Evolutionary conservation across 1,140 invertebrate genomes (phyloP), one percentile per base, ranked within the genome.

Genomic region (Atta colombica): DNA sequence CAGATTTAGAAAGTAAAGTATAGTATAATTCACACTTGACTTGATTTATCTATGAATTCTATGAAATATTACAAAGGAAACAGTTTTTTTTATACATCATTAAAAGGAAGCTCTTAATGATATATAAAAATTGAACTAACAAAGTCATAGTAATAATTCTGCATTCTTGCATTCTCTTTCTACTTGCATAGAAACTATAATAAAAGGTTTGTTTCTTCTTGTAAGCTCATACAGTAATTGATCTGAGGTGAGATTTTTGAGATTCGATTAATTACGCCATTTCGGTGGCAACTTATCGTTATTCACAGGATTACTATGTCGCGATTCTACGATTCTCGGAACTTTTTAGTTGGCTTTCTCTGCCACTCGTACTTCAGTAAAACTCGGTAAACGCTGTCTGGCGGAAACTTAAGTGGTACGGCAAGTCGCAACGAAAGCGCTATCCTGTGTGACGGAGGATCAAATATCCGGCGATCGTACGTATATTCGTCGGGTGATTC

Each of bases 301-400:
- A 92, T 89, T 85, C 86, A 45, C 80, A 28, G 88, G 90, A 92
- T 93, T 91, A 93, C 90, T 80, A 80, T 87, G 89, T 86, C 88
- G 85, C 84, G 84, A 86, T 89, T 61, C 53, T 85, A 87, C 28
- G 69, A 80, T 74, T 89, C 68, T 91, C 66, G 28, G 14, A 92
- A 91, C 89, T 91, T 93, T 93, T 93, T 92, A 89, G 84, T 88
- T 86, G 61, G 86, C 66, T 86, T 84, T 75, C 75, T 80, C 65
- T 45, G 84, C 63, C 84, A 63, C 31, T 61, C 28, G 68, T 86
- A 71, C 55, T 25, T 55, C 53, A n/a, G 77, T 89, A 87, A 90
- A 90, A 89, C 88, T 90, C 77, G 55, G 80, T 60, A 89, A 90
- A 87, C 61, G 88, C 63, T 77, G 65, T 77, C 77, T 81, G 65